Evolutionary conservation across 2,113 vertebrate species (phyloP).

Genomic region (Tachysurus vachellii): DNA sequence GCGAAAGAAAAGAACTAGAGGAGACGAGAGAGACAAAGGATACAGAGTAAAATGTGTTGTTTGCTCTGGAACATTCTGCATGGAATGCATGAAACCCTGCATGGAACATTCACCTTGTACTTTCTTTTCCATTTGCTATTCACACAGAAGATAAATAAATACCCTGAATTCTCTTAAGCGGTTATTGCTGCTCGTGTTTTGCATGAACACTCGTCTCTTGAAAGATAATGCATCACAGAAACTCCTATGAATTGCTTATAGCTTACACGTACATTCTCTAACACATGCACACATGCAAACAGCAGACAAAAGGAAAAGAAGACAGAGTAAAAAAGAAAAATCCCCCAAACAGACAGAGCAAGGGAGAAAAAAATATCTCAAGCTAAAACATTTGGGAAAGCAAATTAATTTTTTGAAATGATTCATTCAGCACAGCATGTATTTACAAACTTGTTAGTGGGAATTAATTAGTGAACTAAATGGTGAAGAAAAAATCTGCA

Average conservation of each 20-base stretch:
- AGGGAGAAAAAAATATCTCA: background rate
- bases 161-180: background rate
- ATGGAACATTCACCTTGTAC: background rate
- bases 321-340: background rate
- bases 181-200: background rate
- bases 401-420: background rate
- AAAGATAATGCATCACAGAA: background rate
- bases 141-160: slow-evolving; percentile 3
- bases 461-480: slow-evolving; percentile 35
- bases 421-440: slow-evolving; percentile 29
- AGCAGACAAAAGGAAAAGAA: background rate
- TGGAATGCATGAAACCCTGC: too few species aligned
- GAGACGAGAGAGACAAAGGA: background rate
- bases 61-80: background rate
- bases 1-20: background rate
- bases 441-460: slow-evolving; percentile 19
- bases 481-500: background rate
- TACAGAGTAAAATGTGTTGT: background rate
- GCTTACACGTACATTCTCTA: background rate
- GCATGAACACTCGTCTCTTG: background rate
- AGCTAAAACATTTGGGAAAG: background rate
- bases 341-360: too few species aligned
- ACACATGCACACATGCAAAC: background rate
- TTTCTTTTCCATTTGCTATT: background rate
- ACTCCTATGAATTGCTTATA: background rate